A percentile compares a stretch with the other conserved stretches of the same genome.
Conservation (phyloP, 2,797 vertebrate genomes). For the Acridotheres tristis region DNA sequence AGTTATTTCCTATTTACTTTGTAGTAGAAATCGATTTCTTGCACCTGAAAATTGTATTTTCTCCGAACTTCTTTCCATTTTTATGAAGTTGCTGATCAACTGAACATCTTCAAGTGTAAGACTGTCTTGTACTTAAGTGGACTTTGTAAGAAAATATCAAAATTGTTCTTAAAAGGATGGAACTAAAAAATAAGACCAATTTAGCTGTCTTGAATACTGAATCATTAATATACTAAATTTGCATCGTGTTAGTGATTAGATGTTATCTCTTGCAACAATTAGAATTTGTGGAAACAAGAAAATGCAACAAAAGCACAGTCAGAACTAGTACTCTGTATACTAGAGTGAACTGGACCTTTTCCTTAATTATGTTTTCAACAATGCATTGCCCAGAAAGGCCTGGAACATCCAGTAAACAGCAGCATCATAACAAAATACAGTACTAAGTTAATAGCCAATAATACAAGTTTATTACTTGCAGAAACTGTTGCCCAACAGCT, state of each 20-base stretch:
- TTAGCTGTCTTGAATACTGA: neutral
- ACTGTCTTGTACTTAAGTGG: neutral
- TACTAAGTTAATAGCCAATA: neutral
- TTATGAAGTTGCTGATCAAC: neutral
- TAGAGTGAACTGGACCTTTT: neutral
- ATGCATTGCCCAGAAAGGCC: neutral
- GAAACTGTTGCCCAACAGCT: neutral
- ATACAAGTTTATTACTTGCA: neutral
- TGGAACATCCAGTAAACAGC: neutral
- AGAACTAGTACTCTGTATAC: neutral
- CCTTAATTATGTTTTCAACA: neutral
- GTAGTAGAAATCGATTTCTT: neutral
- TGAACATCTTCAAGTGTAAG: neutral
- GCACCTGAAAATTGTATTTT: neutral
- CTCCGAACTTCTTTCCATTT: neutral
- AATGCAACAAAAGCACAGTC: neutral
- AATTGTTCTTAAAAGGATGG: neutral
- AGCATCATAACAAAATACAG: neutral
- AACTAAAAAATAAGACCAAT: neutral
- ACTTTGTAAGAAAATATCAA: neutral
- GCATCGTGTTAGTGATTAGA: neutral
- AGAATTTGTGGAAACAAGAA: neutral
- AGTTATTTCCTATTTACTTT: neutral
- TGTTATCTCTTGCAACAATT: fast-evolving
- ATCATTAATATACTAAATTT: neutral